Conservation (phyloP, 2,888 invertebrate genomes). For the Eilema depressum region DNA sequence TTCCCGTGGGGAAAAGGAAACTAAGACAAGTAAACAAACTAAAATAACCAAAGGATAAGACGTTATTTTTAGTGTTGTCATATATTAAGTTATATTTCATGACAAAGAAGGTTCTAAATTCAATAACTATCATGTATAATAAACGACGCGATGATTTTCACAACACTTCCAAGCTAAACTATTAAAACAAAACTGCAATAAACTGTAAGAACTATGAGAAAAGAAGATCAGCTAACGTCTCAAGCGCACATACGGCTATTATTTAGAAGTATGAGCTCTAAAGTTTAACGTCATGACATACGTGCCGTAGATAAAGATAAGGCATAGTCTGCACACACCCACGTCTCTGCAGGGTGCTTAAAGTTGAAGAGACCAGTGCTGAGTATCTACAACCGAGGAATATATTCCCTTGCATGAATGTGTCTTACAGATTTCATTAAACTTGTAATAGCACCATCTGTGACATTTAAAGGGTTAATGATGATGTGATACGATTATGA, state of each 20-base stretch:
- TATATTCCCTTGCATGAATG: slow-evolving; percentile 6
- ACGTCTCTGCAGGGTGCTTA: background rate
- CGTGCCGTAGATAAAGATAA: slow-evolving; percentile 32
- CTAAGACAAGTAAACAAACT: no score
- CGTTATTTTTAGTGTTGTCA: no score
- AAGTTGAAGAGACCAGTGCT: background rate
- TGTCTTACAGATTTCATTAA: background rate
- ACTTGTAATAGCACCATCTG: background rate
- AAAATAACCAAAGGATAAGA: no score
- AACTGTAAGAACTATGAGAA: background rate
- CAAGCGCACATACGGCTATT: slow-evolving; percentile 6
- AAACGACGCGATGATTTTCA: background rate
- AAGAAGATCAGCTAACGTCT: background rate
- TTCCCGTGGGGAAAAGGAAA: no score
- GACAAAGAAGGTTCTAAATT: background rate
- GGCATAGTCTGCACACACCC: slow-evolving; percentile 18
- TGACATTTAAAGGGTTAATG: background rate
- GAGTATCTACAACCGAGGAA: slow-evolving; percentile 11
- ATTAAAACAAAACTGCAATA: background rate
- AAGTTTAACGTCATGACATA: slow-evolving; percentile 18
- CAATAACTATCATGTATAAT: background rate
- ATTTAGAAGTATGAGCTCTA: slow-evolving; percentile 16
- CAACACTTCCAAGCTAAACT: background rate
- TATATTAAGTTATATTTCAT: background rate
- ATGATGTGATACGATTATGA: slow-evolving; percentile 3